phyloP scores from a whole-genome alignment of 2,797 vertebrate genomes.

The Sphenodon punctatus region DNA sequence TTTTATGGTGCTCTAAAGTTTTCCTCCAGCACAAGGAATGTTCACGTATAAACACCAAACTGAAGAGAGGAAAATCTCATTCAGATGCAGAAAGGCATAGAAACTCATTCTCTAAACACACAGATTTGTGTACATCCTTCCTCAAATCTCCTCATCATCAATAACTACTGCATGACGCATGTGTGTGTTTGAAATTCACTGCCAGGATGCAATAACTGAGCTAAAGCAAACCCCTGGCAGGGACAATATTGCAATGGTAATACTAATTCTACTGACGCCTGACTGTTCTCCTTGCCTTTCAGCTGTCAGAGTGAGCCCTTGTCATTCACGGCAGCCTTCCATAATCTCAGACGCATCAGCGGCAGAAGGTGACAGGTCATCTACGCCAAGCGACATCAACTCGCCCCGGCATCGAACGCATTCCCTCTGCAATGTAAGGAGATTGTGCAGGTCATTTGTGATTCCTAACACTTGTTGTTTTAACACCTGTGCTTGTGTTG shows the following conservation, averaged over 20 bases:
- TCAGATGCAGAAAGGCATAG: too few species aligned
- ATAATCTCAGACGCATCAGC: slow-evolving; percentile 94
- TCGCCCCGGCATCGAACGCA: slow-evolving; percentile 96
- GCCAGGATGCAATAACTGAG: neutral
- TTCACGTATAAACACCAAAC: too few species aligned
- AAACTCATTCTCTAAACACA: too few species aligned
- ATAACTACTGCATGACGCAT: too few species aligned
- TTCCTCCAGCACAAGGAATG: too few species aligned
- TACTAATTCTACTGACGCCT: neutral
- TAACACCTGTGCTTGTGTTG: neutral
- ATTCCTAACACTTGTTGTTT: neutral
- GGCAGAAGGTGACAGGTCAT: slow-evolving; percentile 91
- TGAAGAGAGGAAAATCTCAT: too few species aligned
- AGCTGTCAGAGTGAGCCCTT: slow-evolving; percentile 94
- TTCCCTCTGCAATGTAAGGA: slow-evolving; percentile 99
- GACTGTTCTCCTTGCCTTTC: slow-evolving; percentile 43
- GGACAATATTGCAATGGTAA: neutral
- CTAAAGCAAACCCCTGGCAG: neutral
- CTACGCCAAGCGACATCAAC: slow-evolving; percentile 97
- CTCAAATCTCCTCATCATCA: too few species aligned
- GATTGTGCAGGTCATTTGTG: slow-evolving; percentile 74
- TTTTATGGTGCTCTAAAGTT: too few species aligned
- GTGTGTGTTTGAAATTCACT: neutral
- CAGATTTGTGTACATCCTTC: too few species aligned
- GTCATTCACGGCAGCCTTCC: slow-evolving; percentile 94